Conservation (phyloP, 92 coral and sea anemone genomes). For the Heliopora coerulea region DNA sequence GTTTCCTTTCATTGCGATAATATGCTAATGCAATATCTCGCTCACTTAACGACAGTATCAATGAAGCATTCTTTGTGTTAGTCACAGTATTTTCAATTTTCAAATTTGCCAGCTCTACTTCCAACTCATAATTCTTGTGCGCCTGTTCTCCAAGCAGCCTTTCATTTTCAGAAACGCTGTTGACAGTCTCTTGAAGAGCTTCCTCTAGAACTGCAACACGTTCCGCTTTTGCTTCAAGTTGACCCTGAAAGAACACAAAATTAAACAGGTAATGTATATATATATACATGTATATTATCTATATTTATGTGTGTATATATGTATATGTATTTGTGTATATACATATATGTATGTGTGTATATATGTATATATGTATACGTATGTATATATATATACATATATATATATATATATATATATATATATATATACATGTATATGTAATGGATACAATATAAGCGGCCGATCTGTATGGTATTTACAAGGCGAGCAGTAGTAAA, state of each 20-base stretch:
- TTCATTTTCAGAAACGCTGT: constrained; percentile 92
- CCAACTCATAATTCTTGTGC: constrained; percentile 84
- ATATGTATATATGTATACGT: no score
- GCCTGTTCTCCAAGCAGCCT: constrained; percentile 89
- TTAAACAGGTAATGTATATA: not conserved
- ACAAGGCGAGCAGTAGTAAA: no score
- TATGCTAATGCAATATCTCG: constrained; percentile 84
- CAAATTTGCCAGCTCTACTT: constrained; percentile 80
- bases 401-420: no score
- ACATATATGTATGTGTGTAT: no score
- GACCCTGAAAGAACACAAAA: constrained; percentile 49
- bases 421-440: no score
- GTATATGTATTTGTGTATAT: no score
- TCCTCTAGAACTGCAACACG: constrained; percentile 91
- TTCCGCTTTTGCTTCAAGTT: constrained; percentile 72
- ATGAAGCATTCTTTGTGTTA: constrained; percentile 93
- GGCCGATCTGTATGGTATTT: no score
- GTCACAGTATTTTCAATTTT: constrained; percentile 93
- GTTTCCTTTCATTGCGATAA: constrained; percentile 80
- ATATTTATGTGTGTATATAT: not conserved
- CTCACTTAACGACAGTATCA: constrained; percentile 86
- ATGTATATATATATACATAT: no score
- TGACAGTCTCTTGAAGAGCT: constrained; percentile 95
- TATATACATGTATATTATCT: not conserved
- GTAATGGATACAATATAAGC: no score